Evolutionary conservation across 2,797 vertebrate species (phyloP).

Genomic region (Harpagifer antarcticus): DNA sequence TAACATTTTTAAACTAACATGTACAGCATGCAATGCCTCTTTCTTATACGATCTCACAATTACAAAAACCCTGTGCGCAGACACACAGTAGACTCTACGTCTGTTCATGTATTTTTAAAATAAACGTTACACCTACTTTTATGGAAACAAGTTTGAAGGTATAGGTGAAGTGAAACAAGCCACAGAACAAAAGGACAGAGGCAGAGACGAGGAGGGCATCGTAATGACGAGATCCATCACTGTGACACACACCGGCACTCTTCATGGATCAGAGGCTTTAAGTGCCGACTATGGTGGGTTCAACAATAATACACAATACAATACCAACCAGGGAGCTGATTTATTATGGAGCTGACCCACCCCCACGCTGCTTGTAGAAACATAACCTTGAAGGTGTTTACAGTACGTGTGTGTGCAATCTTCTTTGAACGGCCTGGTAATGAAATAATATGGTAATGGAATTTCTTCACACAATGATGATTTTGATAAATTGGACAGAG

Average conservation of each 20-base stretch:
- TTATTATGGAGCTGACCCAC: conserved; percentile 64
- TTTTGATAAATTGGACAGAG: conserved; percentile 49
- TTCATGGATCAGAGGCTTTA: conserved; percentile 79
- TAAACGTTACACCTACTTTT: background rate
- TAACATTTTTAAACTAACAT: background rate
- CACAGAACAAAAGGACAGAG: conserved; percentile 50
- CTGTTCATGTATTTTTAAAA: background rate
- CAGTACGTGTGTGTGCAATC: conserved; percentile 27
- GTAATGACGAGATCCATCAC: conserved; percentile 79
- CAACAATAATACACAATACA: conserved; percentile 74
- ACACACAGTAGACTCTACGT: background rate
- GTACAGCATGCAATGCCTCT: background rate
- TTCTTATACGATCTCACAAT: background rate
- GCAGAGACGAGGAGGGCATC: conserved; percentile 57
- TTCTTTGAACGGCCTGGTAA: conserved; percentile 52
- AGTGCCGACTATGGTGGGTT: conserved; percentile 63
- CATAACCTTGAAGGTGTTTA: conserved; percentile 74
- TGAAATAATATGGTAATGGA: conserved; percentile 55
- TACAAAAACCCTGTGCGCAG: background rate
- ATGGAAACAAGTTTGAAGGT: conserved; percentile 25
- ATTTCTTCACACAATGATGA: conserved; percentile 46
- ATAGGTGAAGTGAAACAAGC: conserved; percentile 23
- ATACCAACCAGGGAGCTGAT: conserved; percentile 66
- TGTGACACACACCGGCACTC: conserved; percentile 73
- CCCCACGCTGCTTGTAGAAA: conserved; percentile 50